Base-by-base conservation (phyloP, 2,113 vertebrate genomes). In the Tinamus guttatus region DNA sequence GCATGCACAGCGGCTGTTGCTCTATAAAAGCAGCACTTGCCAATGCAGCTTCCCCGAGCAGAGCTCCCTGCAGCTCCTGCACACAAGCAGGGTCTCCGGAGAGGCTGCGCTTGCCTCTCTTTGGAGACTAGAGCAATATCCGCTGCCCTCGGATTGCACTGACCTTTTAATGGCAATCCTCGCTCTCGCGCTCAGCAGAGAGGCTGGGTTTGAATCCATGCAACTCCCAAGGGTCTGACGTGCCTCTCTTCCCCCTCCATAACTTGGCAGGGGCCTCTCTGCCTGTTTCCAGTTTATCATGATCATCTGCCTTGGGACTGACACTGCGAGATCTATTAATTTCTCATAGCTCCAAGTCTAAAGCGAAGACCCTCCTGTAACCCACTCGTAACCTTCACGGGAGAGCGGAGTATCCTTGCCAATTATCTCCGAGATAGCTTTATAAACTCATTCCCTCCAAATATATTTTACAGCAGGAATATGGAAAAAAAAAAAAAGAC, bases 401-500 rank as follows among this genome's bases (percentile, higher is more conserved):
- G 68, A 97, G 92, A 96, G 73, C 43, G 41, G 87, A 85, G 36
- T 85, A 94, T 87, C 92, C 96, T 96, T 95, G 92, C 93, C 96
- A 97, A 96, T 97, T 96, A 97, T 95, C 86, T 95, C 94, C 62
- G 87, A 91, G 74, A 92, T 89, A 85, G 95, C 91, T 97, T 96
- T 97, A 96, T 93, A 97, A 97, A 97, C 94, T 96, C 95, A 43
- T 97, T 97, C 74, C 73, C 90, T 96, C 90, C 89, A 92, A 94
- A 90, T 96, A 81, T 75, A 94, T 95, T 96, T 95, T 94, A 96
- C 93, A 94, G 87, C 19, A 0, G 87, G 91, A 95, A 83, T 56
- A 82, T 28, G 94, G 88, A 90, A 96, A 94, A 56, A 94, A 90
- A 90, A 96, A 94, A 56, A 94, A 81, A 88, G 85, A 85, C 80